Conservation (phyloP, 2,113 vertebrate species). For the Callionymus lyra region DNA sequence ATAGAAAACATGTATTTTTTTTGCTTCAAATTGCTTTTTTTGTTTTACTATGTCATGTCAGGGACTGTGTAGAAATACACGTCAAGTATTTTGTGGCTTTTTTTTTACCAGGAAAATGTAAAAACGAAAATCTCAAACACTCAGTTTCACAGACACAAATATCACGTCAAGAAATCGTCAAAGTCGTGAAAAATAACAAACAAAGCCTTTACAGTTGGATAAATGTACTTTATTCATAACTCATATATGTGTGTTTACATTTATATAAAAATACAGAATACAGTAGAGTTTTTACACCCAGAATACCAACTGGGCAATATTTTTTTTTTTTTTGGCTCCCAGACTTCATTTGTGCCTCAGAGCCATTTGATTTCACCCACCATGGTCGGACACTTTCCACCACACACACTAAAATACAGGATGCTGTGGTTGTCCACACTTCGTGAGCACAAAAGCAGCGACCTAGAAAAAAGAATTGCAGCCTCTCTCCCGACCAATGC, state of each 20-base stretch:
- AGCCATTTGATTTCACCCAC: slow-evolving; percentile 37
- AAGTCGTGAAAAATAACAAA: slow-evolving; percentile 13
- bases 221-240: slow-evolving; percentile 70
- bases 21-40: no score
- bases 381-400: slow-evolving; percentile 13
- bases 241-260: slow-evolving; percentile 71
- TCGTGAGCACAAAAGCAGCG: no score
- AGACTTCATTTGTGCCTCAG: slow-evolving; percentile 57
- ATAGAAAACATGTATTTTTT: no score
- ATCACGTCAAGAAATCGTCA: background rate
- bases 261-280: slow-evolving; percentile 75
- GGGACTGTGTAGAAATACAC: no score
- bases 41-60: no score
- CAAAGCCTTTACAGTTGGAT: slow-evolving; percentile 28
- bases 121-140: no score
- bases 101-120: no score
- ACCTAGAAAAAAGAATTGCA: no score
- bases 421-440: background rate
- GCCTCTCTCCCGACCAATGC: no score
- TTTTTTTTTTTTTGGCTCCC: slow-evolving; percentile 65
- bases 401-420: no score
- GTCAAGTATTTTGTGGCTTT: no score
- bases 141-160: no score
- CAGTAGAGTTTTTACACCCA: slow-evolving; percentile 65
- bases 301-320: slow-evolving; percentile 56